These are phyloP conservation scores for Clarias platycephalus DNA, from an alignment of 2,797 vertebrate species.

Conservation along the genomic window DNA sequence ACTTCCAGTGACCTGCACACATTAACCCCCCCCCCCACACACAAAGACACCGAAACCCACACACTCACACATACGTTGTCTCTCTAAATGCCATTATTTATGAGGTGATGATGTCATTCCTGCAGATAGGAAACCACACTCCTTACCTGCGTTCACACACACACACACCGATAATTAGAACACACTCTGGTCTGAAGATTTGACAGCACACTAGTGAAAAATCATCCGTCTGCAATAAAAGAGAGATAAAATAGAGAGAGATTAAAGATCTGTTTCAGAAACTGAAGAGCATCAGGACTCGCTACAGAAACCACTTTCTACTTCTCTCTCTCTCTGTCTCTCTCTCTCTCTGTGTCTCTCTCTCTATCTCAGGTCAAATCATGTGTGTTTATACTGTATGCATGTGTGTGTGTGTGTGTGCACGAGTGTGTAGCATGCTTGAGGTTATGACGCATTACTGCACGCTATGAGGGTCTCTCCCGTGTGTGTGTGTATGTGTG, in stretches of 20 bases:
- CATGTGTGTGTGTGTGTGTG: neutral
- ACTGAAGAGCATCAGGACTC: neutral
- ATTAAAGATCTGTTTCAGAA: neutral
- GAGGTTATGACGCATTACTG: conserved; percentile 16
- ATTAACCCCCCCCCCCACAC: neutral
- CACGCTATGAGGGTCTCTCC: conserved; percentile 14
- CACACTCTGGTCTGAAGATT: neutral
- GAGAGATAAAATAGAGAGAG: neutral
- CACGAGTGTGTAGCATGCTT: conserved; percentile 1
- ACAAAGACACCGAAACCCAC: too few relatives aligned
- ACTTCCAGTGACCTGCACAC: neutral
- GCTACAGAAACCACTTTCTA: neutral
- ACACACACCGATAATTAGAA: neutral
- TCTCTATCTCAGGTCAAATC: neutral
- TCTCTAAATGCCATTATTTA: neutral
- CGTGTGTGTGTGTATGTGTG: neutral
- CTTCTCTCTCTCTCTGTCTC: neutral
- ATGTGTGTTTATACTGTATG: neutral
- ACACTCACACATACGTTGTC: neutral
- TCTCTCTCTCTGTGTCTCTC: neutral
- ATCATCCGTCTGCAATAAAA: neutral
- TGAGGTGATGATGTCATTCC: neutral
- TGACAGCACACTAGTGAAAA: neutral
- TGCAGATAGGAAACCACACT: neutral
- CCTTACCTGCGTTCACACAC: neutral